Conservation (phyloP, 1,140 invertebrate genomes). For the Leptestheria dahalacensis region DNA sequence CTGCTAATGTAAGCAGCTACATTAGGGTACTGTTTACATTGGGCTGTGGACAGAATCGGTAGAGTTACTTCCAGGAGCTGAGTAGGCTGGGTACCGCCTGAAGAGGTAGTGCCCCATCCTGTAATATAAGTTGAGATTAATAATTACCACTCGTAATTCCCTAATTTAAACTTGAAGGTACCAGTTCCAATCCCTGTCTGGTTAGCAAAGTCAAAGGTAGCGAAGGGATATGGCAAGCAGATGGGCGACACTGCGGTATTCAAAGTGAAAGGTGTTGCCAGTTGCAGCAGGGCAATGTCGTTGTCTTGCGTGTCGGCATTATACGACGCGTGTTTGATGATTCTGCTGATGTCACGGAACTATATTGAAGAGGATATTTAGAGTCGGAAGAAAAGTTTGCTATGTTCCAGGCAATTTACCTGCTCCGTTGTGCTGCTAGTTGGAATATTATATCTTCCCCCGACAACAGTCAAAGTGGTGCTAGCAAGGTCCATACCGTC, state of each 20-base stretch:
- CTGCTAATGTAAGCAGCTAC: not conserved
- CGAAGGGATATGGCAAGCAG: constrained; percentile 14
- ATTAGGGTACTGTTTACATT: constrained; percentile 3
- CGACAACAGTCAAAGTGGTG: constrained; percentile 31
- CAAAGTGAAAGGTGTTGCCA: constrained; percentile 15
- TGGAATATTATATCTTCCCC: constrained; percentile 26
- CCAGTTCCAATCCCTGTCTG: not conserved
- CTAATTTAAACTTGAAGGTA: no score
- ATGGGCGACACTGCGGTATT: constrained; percentile 8
- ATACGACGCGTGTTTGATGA: no score
- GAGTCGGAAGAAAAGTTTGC: not conserved
- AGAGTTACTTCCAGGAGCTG: constrained; percentile 3
- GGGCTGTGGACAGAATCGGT: not conserved
- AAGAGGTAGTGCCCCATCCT: constrained; percentile 4
- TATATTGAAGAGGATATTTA: not conserved
- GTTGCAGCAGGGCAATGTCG: constrained; percentile 16
- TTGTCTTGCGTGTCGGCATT: constrained; percentile 10
- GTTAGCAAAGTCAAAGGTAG: not conserved
- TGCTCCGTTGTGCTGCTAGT: constrained; percentile 15
- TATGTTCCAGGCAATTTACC: not conserved
- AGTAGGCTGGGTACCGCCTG: not conserved
- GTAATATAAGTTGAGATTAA: not conserved
- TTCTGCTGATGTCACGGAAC: not conserved
- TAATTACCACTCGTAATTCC: no score
- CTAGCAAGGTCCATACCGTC: constrained; percentile 18